These are phyloP conservation scores for Sphenopsis melanotis DNA, from an alignment of 2,797 vertebrate species.

Conservation along the genomic window DNA sequence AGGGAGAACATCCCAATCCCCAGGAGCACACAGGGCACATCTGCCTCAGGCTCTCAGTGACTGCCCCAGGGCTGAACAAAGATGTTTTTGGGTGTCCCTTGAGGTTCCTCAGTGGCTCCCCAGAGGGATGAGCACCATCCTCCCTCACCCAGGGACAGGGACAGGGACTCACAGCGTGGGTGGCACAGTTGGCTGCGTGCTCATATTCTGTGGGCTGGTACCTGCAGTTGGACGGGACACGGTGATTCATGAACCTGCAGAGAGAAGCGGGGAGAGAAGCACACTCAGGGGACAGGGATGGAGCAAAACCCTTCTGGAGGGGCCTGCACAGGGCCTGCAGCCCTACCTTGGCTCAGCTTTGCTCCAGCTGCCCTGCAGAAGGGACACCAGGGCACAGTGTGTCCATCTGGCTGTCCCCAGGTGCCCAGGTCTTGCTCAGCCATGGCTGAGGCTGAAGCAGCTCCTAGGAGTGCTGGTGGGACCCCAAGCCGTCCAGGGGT, in stretches of 20 bases:
- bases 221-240: conserved; percentile 86
- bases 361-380: background rate
- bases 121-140: fast-evolving
- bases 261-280: background rate
- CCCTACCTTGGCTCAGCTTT: background rate
- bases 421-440: background rate
- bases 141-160: background rate
- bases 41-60: background rate
- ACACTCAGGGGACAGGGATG: fast-evolving
- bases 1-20: background rate
- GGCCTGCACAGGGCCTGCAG: background rate
- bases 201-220: conserved; percentile 95
- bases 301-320: background rate
- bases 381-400: background rate
- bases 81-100: background rate
- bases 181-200: conserved; percentile 92
- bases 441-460: background rate
- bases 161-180: conserved; percentile 86
- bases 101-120: background rate
- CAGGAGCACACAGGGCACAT: background rate
- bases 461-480: background rate
- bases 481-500: fast-evolving
- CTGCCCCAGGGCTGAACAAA: background rate
- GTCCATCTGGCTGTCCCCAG: background rate
- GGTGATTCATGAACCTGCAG: conserved; percentile 91